phyloP scores from a whole-genome alignment of 2,888 invertebrate species.

The Drosophila infuscata region DNA sequence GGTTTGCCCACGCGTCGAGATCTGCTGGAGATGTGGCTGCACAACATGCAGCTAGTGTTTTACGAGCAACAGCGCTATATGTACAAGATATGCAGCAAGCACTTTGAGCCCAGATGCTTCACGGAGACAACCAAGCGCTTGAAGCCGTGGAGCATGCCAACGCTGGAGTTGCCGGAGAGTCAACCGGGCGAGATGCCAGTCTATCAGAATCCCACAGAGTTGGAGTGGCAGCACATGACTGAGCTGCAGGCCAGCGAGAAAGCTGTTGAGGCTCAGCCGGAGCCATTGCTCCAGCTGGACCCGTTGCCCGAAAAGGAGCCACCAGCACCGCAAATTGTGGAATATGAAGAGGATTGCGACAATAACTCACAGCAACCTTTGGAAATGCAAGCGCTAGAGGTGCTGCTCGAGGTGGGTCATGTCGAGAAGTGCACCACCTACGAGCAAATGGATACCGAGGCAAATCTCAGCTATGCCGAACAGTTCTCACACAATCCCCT shows the following conservation, averaged over 20 bases:
- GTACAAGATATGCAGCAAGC: constrained; percentile 76
- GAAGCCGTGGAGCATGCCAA: constrained; percentile 78
- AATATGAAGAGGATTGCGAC: constrained; percentile 10
- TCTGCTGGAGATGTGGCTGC: constrained; percentile 69
- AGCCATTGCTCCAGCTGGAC: constrained; percentile 48
- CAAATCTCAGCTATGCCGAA: constrained; percentile 25
- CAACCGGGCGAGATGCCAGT: constrained; percentile 9
- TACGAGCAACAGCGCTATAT: constrained; percentile 67
- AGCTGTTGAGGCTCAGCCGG: constrained; percentile 7
- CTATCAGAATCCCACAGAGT: constrained; percentile 45
- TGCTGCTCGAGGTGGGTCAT: constrained; percentile 69
- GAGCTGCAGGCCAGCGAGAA: background rate
- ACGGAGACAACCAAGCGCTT: constrained; percentile 58
- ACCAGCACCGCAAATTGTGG: background rate
- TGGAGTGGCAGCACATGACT: constrained; percentile 63
- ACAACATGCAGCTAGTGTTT: constrained; percentile 69
- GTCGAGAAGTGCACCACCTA: constrained; percentile 68
- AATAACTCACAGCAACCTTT: constrained; percentile 39
- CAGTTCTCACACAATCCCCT: background rate
- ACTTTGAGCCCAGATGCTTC: constrained; percentile 74
- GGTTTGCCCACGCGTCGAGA: constrained; percentile 65
- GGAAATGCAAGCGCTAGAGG: constrained; percentile 54
- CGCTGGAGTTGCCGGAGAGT: constrained; percentile 60
- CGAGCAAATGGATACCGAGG: constrained; percentile 52
- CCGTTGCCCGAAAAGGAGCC: constrained; percentile 1